These are phyloP conservation scores for Tonatia bakeri DNA, from an alignment of 2,113 vertebrate genomes.

Conservation along the genomic window DNA sequence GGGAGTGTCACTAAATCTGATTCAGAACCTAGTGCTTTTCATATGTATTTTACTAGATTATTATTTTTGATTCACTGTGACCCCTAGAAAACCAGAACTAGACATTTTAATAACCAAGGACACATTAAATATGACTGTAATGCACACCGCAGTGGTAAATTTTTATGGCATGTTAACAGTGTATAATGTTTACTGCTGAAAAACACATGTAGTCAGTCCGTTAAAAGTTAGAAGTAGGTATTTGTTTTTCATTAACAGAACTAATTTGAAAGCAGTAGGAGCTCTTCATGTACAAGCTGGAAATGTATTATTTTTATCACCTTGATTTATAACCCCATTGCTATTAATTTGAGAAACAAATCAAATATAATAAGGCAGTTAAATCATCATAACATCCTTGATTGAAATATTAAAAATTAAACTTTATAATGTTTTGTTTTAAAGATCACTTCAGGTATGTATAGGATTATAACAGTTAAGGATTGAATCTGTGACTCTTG, in stretches of 20 bases:
- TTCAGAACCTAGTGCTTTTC: not conserved
- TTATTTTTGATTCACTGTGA: slow-evolving; percentile 7
- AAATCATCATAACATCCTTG: not conserved
- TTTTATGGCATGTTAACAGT: not conserved
- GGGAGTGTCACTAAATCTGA: not conserved
- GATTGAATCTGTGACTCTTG: not conserved
- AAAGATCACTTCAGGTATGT: not conserved
- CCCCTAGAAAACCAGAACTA: not conserved
- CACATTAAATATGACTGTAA: not conserved
- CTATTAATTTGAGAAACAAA: slow-evolving; percentile 52
- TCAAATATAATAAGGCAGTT: slow-evolving; percentile 38
- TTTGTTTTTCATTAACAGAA: slow-evolving; percentile 55
- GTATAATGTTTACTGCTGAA: slow-evolving; percentile 7
- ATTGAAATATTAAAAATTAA: slow-evolving; percentile 23
- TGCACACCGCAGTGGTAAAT: not conserved
- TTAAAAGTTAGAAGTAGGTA: slow-evolving; percentile 38
- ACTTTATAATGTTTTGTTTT: slow-evolving; percentile 19
- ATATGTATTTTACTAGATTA: not conserved
- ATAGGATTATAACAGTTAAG: not conserved
- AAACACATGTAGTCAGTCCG: slow-evolving; percentile 12
- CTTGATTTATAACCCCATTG: not conserved
- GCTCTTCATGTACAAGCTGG: not conserved
- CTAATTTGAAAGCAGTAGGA: slow-evolving; percentile 55
- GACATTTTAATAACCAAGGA: slow-evolving; percentile 14
- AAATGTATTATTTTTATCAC: slow-evolving; percentile 38